Evolutionary conservation across 2,113 vertebrate genomes (phyloP).

Genomic region (Lepisosteus osseus): DNA sequence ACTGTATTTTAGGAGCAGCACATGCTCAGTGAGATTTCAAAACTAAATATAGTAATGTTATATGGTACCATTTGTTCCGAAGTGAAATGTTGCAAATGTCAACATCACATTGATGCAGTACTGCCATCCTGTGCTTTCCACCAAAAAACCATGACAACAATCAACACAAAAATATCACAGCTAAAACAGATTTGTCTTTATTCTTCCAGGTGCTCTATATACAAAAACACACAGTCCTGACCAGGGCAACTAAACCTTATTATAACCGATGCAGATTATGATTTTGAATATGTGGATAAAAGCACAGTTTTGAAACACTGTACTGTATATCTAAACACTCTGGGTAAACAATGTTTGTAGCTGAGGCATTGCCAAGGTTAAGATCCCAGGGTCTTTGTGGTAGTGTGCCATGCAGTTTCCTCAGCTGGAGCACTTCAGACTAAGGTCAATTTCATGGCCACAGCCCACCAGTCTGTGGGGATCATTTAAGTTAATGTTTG

Average conservation of each 20-base stretch:
- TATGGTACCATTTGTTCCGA: no score
- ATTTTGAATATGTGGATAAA: not conserved
- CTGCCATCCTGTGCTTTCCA: not conserved
- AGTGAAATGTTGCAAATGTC: not conserved
- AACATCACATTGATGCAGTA: not conserved
- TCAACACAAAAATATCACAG: no score
- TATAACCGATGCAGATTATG: no score
- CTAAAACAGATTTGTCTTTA: no score
- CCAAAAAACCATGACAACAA: no score
- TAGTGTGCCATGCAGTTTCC: constrained; percentile 5
- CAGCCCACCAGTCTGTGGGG: not conserved
- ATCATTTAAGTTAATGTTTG: not conserved
- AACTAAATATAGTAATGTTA: no score
- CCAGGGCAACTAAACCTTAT: no score
- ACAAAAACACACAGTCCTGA: constrained; percentile 7
- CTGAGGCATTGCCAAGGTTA: not conserved
- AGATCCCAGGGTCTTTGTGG: not conserved
- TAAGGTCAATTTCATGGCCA: constrained; percentile 50
- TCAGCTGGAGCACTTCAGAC: constrained; percentile 34
- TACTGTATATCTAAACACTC: not conserved
- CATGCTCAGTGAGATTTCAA: no score
- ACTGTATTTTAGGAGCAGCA: no score
- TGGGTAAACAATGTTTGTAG: no score
- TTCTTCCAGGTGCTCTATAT: not conserved
- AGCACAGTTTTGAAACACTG: not conserved